phyloP scores from a whole-genome alignment of 2,888 invertebrate genomes.

The Drosophila quinaria region DNA sequence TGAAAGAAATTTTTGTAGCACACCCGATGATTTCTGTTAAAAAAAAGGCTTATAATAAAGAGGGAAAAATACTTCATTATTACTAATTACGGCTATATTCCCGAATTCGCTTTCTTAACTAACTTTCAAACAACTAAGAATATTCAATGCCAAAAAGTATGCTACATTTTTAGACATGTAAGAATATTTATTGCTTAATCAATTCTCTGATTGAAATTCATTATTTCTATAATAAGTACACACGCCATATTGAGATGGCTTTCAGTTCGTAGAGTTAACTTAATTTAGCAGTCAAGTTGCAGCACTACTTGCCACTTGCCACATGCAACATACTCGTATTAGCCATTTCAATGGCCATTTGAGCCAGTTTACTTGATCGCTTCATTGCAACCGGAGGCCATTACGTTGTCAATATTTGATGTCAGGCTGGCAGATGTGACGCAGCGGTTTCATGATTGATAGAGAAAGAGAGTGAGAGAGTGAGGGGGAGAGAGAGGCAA shows the following conservation, averaged over 20 bases:
- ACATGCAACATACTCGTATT: conserved; percentile 4
- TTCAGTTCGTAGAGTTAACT: not conserved
- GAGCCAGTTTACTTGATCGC: conserved; percentile 25
- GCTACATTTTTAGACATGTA: conserved; percentile 2
- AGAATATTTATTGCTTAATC: too few relatives aligned
- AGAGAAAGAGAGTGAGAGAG: not conserved
- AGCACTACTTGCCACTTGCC: not conserved
- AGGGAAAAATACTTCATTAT: too few relatives aligned
- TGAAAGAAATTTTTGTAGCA: too few relatives aligned
- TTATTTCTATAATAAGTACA: not conserved
- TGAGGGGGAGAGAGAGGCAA: not conserved
- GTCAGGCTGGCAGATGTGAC: conserved; percentile 67
- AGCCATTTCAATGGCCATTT: conserved; percentile 13
- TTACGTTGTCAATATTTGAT: conserved; percentile 73
- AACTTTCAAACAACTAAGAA: not conserved
- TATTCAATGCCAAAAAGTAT: not conserved
- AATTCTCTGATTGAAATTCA: too few relatives aligned
- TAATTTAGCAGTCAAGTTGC: not conserved
- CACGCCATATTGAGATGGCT: not conserved
- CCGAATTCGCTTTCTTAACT: too few relatives aligned
- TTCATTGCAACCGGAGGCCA: conserved; percentile 51
- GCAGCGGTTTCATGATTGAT: conserved; percentile 60
- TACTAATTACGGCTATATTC: too few relatives aligned
- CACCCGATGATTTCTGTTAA: too few relatives aligned
- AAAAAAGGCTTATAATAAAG: too few relatives aligned